Percentiles rank a stretch among this genome's conserved stretches.
Conservation (phyloP, 1,140 invertebrate species). For the Matsumurasca onukii region DNA sequence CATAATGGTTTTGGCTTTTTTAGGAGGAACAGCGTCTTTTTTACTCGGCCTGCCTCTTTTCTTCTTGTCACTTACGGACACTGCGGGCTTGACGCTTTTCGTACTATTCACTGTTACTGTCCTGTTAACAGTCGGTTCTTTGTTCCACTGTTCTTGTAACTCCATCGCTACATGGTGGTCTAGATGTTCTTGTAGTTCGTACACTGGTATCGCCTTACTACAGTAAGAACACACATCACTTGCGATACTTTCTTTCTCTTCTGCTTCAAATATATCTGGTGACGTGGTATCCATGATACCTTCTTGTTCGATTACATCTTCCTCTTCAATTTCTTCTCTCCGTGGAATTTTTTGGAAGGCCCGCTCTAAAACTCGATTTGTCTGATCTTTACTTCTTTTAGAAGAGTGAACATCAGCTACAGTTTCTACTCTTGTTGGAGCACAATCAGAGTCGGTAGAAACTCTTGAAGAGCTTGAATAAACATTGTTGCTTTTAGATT, state of each 20-base stretch:
- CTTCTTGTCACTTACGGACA: slow-evolving; percentile 6
- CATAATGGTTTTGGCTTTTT: slow-evolving; percentile 18
- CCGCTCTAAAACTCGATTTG: background rate
- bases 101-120: background rate
- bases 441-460: background rate
- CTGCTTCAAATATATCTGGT: slow-evolving; percentile 6
- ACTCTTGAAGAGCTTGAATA: too few species aligned
- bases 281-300: background rate
- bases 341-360: too few species aligned
- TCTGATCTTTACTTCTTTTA: background rate
- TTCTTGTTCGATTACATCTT: slow-evolving; percentile 9
- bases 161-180: slow-evolving; percentile 40
- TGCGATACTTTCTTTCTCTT: background rate
- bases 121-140: background rate
- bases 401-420: slow-evolving; percentile 3
- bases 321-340: background rate
- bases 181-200: slow-evolving; percentile 37
- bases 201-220: slow-evolving; percentile 29
- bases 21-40: slow-evolving; percentile 4
- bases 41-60: slow-evolving; percentile 21
- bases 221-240: slow-evolving; percentile 34
- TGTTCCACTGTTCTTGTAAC: slow-evolving; percentile 31
- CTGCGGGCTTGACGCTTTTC: background rate
- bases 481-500: background rate
- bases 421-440: slow-evolving; percentile 16